phyloP scores from a whole-genome alignment of 2,113 vertebrate species.

The Crotalus tigris region DNA sequence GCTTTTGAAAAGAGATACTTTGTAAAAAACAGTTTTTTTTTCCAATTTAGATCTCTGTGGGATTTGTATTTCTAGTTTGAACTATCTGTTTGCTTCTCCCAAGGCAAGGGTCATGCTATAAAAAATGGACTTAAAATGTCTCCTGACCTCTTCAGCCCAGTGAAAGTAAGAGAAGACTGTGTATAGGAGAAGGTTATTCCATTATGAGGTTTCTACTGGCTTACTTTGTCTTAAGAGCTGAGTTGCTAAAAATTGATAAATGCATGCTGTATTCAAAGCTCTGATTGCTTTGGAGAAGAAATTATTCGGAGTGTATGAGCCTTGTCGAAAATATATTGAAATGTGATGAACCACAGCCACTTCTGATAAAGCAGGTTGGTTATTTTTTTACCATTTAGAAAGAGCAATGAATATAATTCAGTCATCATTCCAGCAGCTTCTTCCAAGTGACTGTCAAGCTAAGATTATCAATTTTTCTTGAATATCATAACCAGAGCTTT shows the following conservation, averaged over 20 bases:
- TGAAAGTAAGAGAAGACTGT: slow-evolving; percentile 29
- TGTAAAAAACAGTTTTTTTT: background rate
- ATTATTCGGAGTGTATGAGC: slow-evolving; percentile 54
- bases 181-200: slow-evolving; percentile 44
- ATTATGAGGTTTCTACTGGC: slow-evolving; percentile 28
- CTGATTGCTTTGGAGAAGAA: slow-evolving; percentile 53
- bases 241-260: slow-evolving; percentile 59
- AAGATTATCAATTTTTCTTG: slow-evolving; percentile 55
- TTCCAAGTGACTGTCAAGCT: slow-evolving; percentile 54
- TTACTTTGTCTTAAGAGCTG: slow-evolving; percentile 42
- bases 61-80: background rate
- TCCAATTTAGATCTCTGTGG: background rate
- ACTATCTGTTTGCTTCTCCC: slow-evolving; percentile 8
- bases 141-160: slow-evolving; percentile 22
- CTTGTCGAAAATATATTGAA: slow-evolving; percentile 67
- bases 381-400: slow-evolving; percentile 74
- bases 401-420: slow-evolving; percentile 68
- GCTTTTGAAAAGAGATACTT: slow-evolving; percentile 1
- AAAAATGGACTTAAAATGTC: slow-evolving; percentile 38
- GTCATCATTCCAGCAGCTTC: slow-evolving; percentile 58
- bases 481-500: slow-evolving; percentile 48
- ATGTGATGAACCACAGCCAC: slow-evolving; percentile 65
- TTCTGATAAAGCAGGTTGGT: slow-evolving; percentile 68
- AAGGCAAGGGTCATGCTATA: background rate
- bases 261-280: slow-evolving; percentile 62